Evolutionary conservation across 2,797 vertebrate genomes (phyloP).

Genomic region (Scolopax bukidnonensis): DNA sequence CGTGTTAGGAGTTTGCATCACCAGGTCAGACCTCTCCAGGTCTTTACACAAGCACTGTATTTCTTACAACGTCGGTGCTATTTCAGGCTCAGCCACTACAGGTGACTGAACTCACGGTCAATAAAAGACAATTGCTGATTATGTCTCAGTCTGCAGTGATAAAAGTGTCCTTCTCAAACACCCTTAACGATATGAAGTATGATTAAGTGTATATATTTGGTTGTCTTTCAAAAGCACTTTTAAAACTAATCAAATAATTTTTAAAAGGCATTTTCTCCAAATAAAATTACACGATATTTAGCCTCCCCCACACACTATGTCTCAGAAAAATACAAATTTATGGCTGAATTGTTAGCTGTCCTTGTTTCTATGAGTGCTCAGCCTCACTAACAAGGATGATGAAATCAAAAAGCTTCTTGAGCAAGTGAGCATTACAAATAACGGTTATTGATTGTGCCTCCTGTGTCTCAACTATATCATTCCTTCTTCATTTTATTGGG

Average conservation of each 20-base stretch:
- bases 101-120: slow-evolving; percentile 76
- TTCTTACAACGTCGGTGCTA: background rate
- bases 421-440: background rate
- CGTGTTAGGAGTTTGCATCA: background rate
- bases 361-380: background rate
- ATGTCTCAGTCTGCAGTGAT: background rate
- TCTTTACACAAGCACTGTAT: background rate
- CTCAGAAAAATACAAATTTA: background rate
- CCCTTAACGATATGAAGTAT: background rate
- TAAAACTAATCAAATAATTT: background rate
- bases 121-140: slow-evolving; percentile 52
- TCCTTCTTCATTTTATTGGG: background rate
- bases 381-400: background rate
- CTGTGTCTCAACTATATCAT: background rate
- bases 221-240: background rate
- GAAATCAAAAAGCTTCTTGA: slow-evolving; percentile 26
- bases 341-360: background rate
- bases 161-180: background rate
- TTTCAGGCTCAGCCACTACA: slow-evolving; percentile 41
- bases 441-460: background rate
- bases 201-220: background rate
- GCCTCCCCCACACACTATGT: background rate
- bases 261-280: rapidly evolving
- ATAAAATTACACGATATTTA: background rate
- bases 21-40: background rate